Percentiles rank a stretch among this genome's conserved stretches.
These are phyloP conservation scores for Hozukius guyotensis DNA, from an alignment of 2,797 vertebrate species.

Conservation along the genomic window DNA sequence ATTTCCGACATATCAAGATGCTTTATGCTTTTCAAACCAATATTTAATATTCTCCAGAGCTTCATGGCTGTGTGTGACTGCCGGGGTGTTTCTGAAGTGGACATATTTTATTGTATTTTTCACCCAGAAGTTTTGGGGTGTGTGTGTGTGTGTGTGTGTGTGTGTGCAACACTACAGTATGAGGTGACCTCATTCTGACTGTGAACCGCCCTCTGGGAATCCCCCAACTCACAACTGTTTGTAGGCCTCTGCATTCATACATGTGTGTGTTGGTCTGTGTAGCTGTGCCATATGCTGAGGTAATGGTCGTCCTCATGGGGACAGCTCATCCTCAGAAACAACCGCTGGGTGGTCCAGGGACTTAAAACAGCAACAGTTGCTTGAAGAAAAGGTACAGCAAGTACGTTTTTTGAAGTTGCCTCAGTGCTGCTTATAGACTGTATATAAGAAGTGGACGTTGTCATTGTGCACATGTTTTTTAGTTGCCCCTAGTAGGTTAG, in stretches of 20 bases:
- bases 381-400: conserved; percentile 26
- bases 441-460: too few species aligned
- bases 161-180: conserved; percentile 64
- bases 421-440: not conserved
- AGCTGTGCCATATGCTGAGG: conserved; percentile 64
- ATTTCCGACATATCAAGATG: conserved; percentile 68
- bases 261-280: conserved; percentile 25
- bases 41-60: conserved; percentile 77
- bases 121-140: conserved; percentile 68
- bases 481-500: too few species aligned
- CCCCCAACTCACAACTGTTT: conserved; percentile 72
- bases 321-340: conserved; percentile 42
- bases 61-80: conserved; percentile 64
- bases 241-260: conserved; percentile 46
- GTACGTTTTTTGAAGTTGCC: not conserved
- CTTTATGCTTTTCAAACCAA: conserved; percentile 64
- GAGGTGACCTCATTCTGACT: conserved; percentile 81
- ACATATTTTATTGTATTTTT: conserved; percentile 71
- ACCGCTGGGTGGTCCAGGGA: conserved; percentile 58
- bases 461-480: too few species aligned
- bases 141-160: conserved; percentile 70
- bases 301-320: conserved; percentile 56
- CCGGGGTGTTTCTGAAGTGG: conserved; percentile 62
- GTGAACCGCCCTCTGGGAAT: conserved; percentile 83
- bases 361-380: not conserved